Base-by-base conservation (phyloP, 2,113 vertebrate genomes). In the Cervus canadensis region DNA sequence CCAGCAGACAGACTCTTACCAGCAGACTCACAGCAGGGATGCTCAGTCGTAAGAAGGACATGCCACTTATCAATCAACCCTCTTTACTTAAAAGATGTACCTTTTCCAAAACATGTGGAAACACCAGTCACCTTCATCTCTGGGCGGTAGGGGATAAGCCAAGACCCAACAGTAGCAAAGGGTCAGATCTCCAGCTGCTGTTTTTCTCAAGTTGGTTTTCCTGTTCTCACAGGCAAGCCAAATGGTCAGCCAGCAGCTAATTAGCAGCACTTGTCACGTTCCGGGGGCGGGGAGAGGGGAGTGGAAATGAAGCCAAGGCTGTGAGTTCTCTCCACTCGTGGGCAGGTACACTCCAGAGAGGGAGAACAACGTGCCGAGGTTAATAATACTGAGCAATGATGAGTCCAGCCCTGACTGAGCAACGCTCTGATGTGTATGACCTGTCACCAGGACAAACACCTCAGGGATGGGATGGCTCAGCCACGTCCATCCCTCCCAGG, bases 251-350 rank as follows among this genome's bases (percentile, higher is more conserved):
- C 54, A 19, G 94, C 84, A 71, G 85, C 67, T 48, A 40, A 57
- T 89, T 62, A 95, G 96, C 60, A 87, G 50, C 87, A 78, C 94
- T 86, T 97, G 52, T 79, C 85, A 54, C 87, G 85, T 78, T 88
- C n/a, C 82, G 81, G 78, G 33, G n/a, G 21, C 1, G 0, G 21
- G 19, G 67, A 74, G n/a, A 0, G 0, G 78, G 36, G 62, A 97
- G 50, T 4, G 21, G 54, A 98, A 91, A 95, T 25, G 28, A 94
- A 36, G 94, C 94, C 96, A 88, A 98, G 60, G 26, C 92, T 91
- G 45, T 48, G 19, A 56, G 33, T 81, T 95, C 43, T 91, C 57
- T 91, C 60, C 4, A 14, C 12, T 59, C 33, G 10, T 8, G 33
- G 14, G 25, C 9, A 90, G n/a, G 71, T 30, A 59, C 7, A 40